Conservation (phyloP, 1,140 invertebrate genomes). For the Metaphire vulgaris region DNA sequence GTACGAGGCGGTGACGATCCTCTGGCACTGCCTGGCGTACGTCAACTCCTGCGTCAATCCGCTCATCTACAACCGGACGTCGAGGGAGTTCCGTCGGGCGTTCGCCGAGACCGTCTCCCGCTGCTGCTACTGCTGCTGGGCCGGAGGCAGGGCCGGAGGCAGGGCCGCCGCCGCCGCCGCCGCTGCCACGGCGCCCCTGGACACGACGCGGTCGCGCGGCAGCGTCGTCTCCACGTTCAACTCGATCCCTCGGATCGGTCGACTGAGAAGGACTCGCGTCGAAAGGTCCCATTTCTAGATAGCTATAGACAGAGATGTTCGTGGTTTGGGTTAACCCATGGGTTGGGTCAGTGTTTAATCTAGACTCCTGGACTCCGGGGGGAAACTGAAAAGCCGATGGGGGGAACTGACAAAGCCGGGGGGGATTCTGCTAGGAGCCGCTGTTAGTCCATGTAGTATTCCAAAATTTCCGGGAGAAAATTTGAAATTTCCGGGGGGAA, state of each 20-base stretch:
- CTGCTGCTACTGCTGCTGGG: too few relatives aligned
- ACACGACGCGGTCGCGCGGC: not conserved
- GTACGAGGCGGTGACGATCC: conserved; percentile 22
- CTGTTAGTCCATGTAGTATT: not conserved
- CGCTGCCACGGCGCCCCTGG: not conserved
- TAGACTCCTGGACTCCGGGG: too few relatives aligned
- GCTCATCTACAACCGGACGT: conserved; percentile 32
- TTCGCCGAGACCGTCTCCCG: conserved; percentile 17
- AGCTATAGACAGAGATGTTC: not conserved
- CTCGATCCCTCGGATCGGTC: not conserved
- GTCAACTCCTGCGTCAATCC: conserved; percentile 34
- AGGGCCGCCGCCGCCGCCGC: too few relatives aligned
- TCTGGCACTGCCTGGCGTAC: conserved; percentile 32
- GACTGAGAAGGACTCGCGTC: not conserved
- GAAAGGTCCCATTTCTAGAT: not conserved
- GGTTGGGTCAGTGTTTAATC: not conserved
- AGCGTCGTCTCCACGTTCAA: not conserved
- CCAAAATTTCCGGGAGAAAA: not conserved
- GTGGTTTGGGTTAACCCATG: not conserved
- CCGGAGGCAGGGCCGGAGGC: too few relatives aligned
- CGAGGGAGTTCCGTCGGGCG: conserved; percentile 28
- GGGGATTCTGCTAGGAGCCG: not conserved
- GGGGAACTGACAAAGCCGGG: not conserved
- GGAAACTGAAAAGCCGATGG: too few relatives aligned
- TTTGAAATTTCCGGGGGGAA: not conserved